Evolutionary conservation across 2,113 vertebrate genomes (phyloP).

Genomic region (Ginglymostoma cirratum): DNA sequence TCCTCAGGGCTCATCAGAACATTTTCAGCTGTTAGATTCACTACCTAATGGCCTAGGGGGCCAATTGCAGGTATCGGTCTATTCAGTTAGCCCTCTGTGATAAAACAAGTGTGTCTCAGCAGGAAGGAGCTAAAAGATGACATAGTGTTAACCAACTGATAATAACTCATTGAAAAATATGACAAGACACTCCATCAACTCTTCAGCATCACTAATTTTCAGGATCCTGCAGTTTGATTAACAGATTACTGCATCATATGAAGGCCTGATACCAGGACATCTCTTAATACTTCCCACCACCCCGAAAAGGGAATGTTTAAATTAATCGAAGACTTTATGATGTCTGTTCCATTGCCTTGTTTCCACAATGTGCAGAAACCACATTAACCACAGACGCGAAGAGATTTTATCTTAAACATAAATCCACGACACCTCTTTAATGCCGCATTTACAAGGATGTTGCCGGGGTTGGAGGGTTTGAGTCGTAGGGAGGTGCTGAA

Average conservation of each 20-base stretch:
- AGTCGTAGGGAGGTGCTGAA: too few relatives aligned
- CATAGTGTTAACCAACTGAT: background rate
- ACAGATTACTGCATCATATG: background rate
- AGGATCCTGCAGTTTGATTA: background rate
- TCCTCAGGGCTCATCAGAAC: background rate
- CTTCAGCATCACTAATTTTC: background rate
- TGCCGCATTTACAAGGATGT: background rate
- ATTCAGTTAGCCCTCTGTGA: background rate
- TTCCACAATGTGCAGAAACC: background rate
- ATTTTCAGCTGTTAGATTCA: background rate
- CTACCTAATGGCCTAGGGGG: background rate
- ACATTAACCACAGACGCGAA: background rate
- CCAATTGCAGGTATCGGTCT: background rate
- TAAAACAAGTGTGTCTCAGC: background rate
- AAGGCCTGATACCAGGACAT: background rate
- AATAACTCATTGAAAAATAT: background rate
- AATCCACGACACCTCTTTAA: background rate
- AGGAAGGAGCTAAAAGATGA: background rate
- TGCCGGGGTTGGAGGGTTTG: too few relatives aligned
- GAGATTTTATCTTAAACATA: background rate
- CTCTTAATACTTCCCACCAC: background rate
- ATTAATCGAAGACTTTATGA: background rate
- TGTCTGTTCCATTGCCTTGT: background rate
- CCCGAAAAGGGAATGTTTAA: background rate
- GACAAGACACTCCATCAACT: background rate